Evolutionary conservation across 2,888 invertebrate genomes (phyloP).

Genomic region (Orchesellides sinensis): DNA sequence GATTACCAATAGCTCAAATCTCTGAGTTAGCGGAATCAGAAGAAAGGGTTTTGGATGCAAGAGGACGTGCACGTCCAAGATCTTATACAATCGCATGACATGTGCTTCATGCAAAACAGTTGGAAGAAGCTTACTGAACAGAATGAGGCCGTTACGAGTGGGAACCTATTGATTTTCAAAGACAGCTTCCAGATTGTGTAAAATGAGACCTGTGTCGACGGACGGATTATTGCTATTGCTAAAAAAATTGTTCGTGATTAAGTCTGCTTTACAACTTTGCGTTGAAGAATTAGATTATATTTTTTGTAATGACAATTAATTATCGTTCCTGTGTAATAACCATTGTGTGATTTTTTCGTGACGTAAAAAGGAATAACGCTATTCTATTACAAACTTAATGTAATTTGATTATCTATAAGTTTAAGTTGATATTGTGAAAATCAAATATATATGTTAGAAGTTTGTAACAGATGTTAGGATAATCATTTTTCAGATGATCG

Average conservation of each 20-base stretch:
- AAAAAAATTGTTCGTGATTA: conserved; percentile 13
- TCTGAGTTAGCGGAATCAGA: conserved; percentile 4
- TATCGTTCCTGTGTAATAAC: conserved; percentile 17
- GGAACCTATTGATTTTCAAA: too few species aligned
- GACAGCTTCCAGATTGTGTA: conserved; percentile 10
- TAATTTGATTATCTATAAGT: too few species aligned
- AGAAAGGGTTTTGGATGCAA: conserved; percentile 13
- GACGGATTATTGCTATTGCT: conserved; percentile 6
- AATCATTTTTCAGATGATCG: background rate
- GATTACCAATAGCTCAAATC: conserved; percentile 85
- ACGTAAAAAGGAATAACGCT: background rate
- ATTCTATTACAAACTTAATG: too few species aligned
- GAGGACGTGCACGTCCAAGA: conserved; percentile 42
- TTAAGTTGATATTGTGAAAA: too few species aligned
- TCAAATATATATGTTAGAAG: too few species aligned
- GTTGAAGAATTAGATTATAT: conserved; percentile 28
- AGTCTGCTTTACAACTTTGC: conserved; percentile 16
- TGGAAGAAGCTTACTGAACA: conserved; percentile 5
- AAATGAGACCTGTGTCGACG: conserved; percentile 35
- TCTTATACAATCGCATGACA: conserved; percentile 61
- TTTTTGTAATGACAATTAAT: conserved; percentile 28
- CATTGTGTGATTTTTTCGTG: conserved; percentile 19
- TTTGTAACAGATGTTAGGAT: too few species aligned
- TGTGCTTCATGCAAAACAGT: background rate
- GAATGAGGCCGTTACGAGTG: background rate